Percentiles rank a stretch among this genome's conserved stretches.
These are phyloP conservation scores for Entomobrya proxima DNA, from an alignment of 2,888 invertebrate genomes.

Conservation along the genomic window DNA sequence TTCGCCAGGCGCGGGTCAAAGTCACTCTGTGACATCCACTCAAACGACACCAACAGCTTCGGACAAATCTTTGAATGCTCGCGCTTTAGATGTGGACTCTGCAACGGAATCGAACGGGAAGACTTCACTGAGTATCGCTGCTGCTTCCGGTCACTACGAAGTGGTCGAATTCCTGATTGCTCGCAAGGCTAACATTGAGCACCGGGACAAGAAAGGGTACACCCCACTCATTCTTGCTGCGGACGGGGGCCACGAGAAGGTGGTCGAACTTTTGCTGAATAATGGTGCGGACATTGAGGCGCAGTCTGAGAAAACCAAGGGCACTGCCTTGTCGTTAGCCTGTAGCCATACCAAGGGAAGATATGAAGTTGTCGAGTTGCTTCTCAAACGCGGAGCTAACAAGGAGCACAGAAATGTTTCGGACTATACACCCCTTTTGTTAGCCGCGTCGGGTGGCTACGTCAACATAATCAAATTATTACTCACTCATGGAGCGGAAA, in stretches of 20 bases:
- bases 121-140: constrained; percentile 97
- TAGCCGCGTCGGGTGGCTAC: constrained; percentile 98
- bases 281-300: constrained; percentile 98
- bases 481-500: constrained; percentile 96
- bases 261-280: constrained; percentile 94
- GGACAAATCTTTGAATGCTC: constrained; percentile 58
- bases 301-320: constrained; percentile 98
- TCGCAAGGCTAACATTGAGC: constrained; percentile 97
- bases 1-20: constrained; percentile 67
- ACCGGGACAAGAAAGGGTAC: constrained; percentile 99
- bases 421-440: constrained; percentile 98
- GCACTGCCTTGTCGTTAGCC: constrained; percentile 96
- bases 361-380: constrained; percentile 95
- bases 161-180: constrained; percentile 93
- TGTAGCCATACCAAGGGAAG: constrained; percentile 98
- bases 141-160: constrained; percentile 97
- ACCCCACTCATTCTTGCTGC: constrained; percentile 97
- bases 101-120: constrained; percentile 99
- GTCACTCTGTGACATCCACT: constrained; percentile 74
- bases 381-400: constrained; percentile 93
- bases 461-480: constrained; percentile 98
- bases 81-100: constrained; percentile 90
- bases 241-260: constrained; percentile 94
- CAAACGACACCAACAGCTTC: constrained; percentile 71
- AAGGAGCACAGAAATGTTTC: constrained; percentile 99